Evolutionary conservation across 2,797 vertebrate genomes (phyloP).

Genomic region (Neosilurus hyrtlii): DNA sequence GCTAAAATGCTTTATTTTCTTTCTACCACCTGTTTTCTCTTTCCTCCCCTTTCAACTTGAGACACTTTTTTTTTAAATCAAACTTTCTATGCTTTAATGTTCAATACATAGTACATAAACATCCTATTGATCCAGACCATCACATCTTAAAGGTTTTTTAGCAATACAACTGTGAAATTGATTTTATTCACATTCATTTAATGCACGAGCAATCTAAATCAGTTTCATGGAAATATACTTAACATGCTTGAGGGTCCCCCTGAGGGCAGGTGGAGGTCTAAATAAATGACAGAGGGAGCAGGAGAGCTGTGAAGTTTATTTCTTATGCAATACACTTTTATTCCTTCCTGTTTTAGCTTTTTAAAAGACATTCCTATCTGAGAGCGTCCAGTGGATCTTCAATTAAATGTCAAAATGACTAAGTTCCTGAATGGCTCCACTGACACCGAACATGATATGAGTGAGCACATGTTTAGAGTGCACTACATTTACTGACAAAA

Average conservation of each 20-base stretch:
- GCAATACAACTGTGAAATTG: not conserved
- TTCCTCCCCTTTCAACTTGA: not conserved
- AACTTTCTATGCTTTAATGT: not conserved
- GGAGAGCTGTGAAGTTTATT: not conserved
- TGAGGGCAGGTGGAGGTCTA: not conserved
- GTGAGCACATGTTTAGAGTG: no score
- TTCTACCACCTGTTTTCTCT: not conserved
- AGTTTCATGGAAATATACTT: not conserved
- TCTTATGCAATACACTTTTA: not conserved
- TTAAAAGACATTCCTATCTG: no score
- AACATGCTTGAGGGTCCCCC: not conserved
- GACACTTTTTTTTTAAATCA: not conserved
- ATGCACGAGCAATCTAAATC: not conserved
- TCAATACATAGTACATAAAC: not conserved
- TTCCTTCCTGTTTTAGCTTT: not conserved
- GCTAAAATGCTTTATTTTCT: slow-evolving; percentile 7
- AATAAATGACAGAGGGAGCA: not conserved
- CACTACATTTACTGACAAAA: no score
- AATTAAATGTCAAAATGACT: no score
- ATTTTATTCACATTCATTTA: not conserved
- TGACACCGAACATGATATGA: no score
- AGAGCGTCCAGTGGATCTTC: no score
- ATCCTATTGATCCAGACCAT: not conserved
- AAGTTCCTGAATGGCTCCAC: no score
- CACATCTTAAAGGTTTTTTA: not conserved